Conservation (phyloP, 2,113 vertebrate species). For the Equus przewalskii region DNA sequence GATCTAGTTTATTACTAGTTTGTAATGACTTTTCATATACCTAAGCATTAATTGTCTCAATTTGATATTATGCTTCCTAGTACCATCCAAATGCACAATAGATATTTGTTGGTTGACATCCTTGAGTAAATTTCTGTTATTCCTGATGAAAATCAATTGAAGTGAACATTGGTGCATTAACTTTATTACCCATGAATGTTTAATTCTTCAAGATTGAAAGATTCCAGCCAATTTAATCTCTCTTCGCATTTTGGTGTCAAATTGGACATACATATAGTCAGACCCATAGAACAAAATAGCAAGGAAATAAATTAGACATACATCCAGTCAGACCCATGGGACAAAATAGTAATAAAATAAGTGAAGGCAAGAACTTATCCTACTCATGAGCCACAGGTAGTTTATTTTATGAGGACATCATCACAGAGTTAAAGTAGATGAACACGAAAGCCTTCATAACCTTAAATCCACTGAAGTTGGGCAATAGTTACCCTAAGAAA, state of each 20-base stretch:
- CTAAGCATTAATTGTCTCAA: not conserved
- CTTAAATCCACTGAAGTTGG: not conserved
- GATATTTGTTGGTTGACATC: not conserved
- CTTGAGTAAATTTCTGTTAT: not conserved
- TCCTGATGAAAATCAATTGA: not conserved
- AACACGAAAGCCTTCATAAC: not conserved
- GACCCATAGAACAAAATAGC: not conserved
- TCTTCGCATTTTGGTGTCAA: not conserved
- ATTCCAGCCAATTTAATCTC: not conserved
- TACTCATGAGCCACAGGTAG: not conserved
- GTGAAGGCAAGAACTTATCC: not conserved
- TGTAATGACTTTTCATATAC: not conserved
- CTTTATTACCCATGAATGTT: not conserved
- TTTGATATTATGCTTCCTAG: not conserved
- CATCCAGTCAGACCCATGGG: not conserved
- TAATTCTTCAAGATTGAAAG: not conserved
- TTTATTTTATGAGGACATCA: not conserved
- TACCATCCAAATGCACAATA: not conserved
- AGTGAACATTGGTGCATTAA: not conserved
- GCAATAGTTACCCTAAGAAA: not conserved
- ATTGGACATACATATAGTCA: not conserved
- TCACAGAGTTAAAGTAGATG: not conserved
- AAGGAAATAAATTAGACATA: not conserved
- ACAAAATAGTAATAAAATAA: slow-evolving; percentile 30
- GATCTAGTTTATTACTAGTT: not conserved